These are phyloP conservation scores for Tiliacea aurago DNA, from an alignment of 2,888 invertebrate species.

Conservation along the genomic window DNA sequence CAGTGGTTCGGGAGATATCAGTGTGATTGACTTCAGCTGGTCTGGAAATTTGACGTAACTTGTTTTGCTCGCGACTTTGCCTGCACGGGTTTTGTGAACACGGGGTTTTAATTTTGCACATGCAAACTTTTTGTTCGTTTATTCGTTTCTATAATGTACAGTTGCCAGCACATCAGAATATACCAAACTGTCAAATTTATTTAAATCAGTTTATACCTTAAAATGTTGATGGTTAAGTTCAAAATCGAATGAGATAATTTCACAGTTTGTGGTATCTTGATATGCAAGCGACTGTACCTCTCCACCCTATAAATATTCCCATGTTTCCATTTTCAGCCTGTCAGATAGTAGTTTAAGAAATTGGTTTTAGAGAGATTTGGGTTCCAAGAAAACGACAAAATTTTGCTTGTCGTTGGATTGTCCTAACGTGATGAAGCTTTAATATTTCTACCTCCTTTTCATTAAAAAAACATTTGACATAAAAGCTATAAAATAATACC, in stretches of 20 bases:
- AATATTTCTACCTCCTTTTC: not conserved
- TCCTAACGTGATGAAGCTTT: not conserved
- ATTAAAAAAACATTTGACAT: not conserved
- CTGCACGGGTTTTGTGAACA: not conserved
- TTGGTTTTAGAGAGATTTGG: too few relatives aligned
- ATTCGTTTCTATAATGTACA: not conserved
- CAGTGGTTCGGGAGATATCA: slow-evolving; percentile 48
- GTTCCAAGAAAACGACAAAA: not conserved
- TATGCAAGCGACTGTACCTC: too few relatives aligned
- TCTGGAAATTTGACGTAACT: slow-evolving; percentile 27
- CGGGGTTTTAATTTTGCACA: too few relatives aligned
- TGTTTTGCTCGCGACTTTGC: not conserved
- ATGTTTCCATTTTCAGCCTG: not conserved
- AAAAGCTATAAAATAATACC: not conserved
- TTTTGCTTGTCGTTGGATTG: too few relatives aligned
- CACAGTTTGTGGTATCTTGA: too few relatives aligned
- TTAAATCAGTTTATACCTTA: too few relatives aligned
- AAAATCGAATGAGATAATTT: too few relatives aligned
- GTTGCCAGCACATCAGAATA: too few relatives aligned
- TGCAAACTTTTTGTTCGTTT: too few relatives aligned
- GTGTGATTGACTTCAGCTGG: slow-evolving; percentile 40
- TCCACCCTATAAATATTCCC: not conserved
- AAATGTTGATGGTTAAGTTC: too few relatives aligned
- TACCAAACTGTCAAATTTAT: too few relatives aligned
- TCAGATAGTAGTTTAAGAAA: not conserved